These are phyloP conservation scores for Radopholus similis DNA, from an alignment of 1,140 invertebrate species.

Conservation along the genomic window DNA sequence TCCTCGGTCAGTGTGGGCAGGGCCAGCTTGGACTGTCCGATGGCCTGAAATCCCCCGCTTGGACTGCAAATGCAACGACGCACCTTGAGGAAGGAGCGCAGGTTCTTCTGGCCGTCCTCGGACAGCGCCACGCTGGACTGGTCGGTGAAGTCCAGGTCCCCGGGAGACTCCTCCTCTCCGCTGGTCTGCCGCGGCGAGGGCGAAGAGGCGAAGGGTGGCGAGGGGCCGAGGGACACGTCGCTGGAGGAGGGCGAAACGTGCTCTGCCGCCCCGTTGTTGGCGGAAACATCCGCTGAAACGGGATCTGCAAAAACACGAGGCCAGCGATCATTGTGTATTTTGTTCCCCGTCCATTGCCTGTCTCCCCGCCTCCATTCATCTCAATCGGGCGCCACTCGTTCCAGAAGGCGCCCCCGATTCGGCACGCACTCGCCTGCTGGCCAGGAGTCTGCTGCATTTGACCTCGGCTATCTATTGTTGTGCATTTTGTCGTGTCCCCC, in stretches of 20 bases:
- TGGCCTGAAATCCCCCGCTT: neutral
- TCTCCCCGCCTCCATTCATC: neutral
- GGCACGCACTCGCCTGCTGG: neutral
- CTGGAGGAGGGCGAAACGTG: neutral
- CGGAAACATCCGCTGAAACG: no score
- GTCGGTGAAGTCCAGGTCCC: neutral
- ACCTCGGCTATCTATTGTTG: no score
- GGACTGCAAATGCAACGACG: neutral
- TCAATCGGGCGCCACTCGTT: neutral
- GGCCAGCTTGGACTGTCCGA: conserved; percentile 5
- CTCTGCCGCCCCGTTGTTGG: neutral
- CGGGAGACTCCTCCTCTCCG: neutral
- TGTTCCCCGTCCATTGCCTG: neutral
- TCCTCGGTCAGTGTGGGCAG: neutral
- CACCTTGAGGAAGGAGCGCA: conserved; percentile 8
- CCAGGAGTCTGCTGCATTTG: no score
- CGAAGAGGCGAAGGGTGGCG: neutral
- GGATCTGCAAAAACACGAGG: neutral
- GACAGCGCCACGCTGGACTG: neutral
- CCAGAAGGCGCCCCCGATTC: neutral
- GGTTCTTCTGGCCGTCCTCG: neutral
- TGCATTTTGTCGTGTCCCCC: no score
- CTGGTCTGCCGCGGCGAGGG: neutral
- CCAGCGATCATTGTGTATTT: neutral
- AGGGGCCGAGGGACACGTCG: neutral